Percentiles rank a stretch among this genome's conserved stretches.
Conservation (phyloP, 2,113 vertebrate species). For the Muntiacus muntjak region DNA sequence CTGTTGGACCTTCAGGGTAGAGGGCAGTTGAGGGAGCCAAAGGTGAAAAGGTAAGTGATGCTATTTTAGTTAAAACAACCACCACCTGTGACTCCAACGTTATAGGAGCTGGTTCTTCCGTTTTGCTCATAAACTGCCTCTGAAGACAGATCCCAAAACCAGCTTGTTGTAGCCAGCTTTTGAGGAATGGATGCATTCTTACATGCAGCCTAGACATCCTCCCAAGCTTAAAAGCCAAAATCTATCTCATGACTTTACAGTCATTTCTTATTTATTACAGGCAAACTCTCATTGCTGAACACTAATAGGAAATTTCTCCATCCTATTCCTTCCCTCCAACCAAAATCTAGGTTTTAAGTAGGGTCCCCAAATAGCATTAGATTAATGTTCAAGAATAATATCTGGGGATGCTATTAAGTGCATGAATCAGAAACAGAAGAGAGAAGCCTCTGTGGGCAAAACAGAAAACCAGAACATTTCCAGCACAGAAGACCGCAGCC, state of each 20-base stretch:
- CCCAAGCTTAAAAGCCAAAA: not conserved
- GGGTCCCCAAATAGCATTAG: not conserved
- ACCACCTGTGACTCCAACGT: not conserved
- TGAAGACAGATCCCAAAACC: not conserved
- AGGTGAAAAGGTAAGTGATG: not conserved
- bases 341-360: constrained; percentile 12
- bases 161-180: not conserved
- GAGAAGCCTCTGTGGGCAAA: constrained; percentile 42
- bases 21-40: not conserved
- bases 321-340: not conserved
- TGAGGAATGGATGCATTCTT: not conserved
- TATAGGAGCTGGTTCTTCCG: not conserved
- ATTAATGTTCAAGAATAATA: constrained; percentile 9
- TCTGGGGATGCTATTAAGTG: not conserved
- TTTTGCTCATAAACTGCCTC: not conserved
- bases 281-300: not conserved
- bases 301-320: not conserved
- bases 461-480: constrained; percentile 13
- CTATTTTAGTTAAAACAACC: not conserved
- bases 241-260: not conserved
- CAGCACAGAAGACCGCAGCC: not conserved
- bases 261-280: not conserved
- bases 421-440: constrained; percentile 55
- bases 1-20: not conserved
- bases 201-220: not conserved